Evolutionary conservation across 2,113 vertebrate genomes (phyloP).

Genomic region (Hydrolagus affinis): DNA sequence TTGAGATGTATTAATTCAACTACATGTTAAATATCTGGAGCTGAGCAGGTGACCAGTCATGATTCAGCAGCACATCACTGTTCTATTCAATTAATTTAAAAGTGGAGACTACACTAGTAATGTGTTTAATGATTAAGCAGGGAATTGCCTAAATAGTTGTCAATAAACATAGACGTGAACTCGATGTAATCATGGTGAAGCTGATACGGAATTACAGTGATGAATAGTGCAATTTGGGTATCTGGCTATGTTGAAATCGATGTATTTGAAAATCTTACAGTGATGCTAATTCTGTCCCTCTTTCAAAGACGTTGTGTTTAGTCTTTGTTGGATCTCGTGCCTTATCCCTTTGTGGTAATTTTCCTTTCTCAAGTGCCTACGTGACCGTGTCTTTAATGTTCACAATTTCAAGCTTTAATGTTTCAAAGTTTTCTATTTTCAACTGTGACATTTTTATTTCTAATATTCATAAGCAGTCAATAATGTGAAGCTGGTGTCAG

Average conservation of each 20-base stretch:
- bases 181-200: constrained; percentile 21
- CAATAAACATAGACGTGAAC: constrained; percentile 16
- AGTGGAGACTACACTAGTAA: background rate
- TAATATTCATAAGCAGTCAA: background rate
- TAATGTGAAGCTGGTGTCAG: background rate
- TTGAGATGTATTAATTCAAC: background rate
- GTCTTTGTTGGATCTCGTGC: constrained; percentile 13
- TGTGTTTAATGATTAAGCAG: background rate
- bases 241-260: constrained; percentile 9
- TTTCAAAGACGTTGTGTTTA: constrained; percentile 15
- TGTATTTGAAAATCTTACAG: constrained; percentile 21
- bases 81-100: constrained; percentile 2
- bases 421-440: constrained; percentile 24
- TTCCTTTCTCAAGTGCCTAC: constrained; percentile 29
- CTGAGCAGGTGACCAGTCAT: background rate
- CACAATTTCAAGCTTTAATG: constrained; percentile 17
- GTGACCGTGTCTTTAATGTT: constrained; percentile 13
- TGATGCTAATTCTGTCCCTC: constrained; percentile 17
- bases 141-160: background rate
- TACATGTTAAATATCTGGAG: background rate
- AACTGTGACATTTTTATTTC: constrained; percentile 1
- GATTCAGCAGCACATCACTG: background rate
- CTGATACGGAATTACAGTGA: constrained; percentile 18
- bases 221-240: constrained; percentile 21
- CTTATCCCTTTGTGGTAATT: constrained; percentile 21